Evolutionary conservation across 1,140 invertebrate species (phyloP).

Genomic region (Drosophila littoralis): DNA sequence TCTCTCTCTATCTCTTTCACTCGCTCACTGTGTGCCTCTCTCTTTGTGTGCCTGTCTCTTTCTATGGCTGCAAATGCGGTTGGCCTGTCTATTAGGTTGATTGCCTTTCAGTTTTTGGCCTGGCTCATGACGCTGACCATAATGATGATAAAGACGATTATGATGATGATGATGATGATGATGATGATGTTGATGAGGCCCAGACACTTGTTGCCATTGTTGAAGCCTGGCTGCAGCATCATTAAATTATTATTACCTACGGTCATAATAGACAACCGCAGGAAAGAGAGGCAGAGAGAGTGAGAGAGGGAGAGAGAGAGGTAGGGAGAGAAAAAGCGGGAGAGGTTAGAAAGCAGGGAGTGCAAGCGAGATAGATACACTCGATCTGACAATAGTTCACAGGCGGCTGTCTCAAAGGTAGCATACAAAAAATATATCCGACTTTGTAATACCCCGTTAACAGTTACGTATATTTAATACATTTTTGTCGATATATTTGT

Average conservation of each 20-base stretch:
- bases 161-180: conserved; percentile 25
- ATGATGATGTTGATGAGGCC: conserved; percentile 53
- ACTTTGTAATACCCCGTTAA: conserved; percentile 2
- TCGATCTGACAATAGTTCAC: conserved; percentile 26
- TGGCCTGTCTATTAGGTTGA: conserved; percentile 52
- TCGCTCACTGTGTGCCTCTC: background rate
- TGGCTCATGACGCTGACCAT: conserved; percentile 2
- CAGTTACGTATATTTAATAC: background rate
- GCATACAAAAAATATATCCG: background rate
- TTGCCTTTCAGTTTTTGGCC: conserved; percentile 50
- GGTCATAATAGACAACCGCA: conserved; percentile 35
- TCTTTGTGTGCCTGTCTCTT: background rate
- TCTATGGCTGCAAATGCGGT: conserved; percentile 6
- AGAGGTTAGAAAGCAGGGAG: background rate
- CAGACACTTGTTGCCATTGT: conserved; percentile 58
- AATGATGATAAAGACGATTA: conserved; percentile 15
- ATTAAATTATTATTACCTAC: conserved; percentile 78
- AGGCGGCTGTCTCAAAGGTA: conserved; percentile 29
- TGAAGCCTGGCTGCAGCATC: conserved; percentile 57
- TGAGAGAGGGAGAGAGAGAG: conserved; percentile 2
- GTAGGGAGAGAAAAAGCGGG: background rate
- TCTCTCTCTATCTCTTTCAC: background rate
- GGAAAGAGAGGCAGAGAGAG: conserved; percentile 9
- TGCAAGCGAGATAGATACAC: conserved; percentile 32
- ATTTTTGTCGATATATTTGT: background rate